A percentile compares a stretch with the other conserved stretches of the same genome.
Evolutionary conservation across 2,113 vertebrate genomes (phyloP).

Genomic region (Hemichromis elongatus): DNA sequence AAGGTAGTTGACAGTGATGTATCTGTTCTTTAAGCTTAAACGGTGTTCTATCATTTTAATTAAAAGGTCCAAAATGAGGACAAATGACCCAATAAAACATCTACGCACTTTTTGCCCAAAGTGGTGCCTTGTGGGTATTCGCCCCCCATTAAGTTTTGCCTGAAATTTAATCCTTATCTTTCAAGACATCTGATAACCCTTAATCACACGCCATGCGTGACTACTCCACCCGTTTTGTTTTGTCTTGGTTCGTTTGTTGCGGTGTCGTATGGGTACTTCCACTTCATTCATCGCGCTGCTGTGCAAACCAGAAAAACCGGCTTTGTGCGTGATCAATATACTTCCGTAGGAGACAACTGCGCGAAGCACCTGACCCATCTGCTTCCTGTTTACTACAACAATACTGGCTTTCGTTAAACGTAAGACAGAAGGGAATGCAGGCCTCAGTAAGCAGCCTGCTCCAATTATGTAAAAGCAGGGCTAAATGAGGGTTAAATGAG

Average conservation of each 20-base stretch:
- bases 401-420: neutral
- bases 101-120: neutral
- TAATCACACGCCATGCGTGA: neutral
- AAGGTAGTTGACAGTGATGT: constrained; percentile 12
- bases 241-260: neutral
- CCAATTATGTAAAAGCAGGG: neutral
- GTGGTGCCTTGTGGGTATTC: neutral
- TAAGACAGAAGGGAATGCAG: neutral
- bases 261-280: neutral
- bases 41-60: neutral
- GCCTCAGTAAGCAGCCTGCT: neutral
- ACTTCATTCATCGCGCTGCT: neutral
- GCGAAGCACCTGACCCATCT: neutral
- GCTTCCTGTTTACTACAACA: neutral
- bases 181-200: constrained; percentile 28
- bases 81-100: neutral
- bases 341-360: neutral
- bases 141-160: neutral
- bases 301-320: constrained; percentile 51
- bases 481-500: neutral
- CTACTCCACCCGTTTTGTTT: neutral
- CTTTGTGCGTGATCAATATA: constrained; percentile 25
- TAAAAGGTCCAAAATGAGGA: neutral
- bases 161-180: neutral
- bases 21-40: neutral